These are phyloP conservation scores for Origma solitaria DNA, from an alignment of 2,113 vertebrate species.

Conservation along the genomic window DNA sequence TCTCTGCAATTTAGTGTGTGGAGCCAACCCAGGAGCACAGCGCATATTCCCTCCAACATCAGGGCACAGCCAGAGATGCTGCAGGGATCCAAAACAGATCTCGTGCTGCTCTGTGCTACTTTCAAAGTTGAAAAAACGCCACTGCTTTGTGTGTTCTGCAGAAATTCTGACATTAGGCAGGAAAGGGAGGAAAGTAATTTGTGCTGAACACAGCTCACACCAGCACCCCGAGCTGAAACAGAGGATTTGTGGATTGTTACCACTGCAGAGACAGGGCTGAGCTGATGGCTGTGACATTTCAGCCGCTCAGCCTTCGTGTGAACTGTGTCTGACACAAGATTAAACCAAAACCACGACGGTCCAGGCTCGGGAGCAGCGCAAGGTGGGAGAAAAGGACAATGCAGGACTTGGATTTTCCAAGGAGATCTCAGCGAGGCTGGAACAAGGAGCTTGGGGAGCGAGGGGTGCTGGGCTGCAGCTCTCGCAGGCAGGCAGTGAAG, in stretches of 20 bases:
- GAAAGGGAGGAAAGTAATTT: not conserved
- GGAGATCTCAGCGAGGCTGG: not conserved
- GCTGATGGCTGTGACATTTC: not conserved
- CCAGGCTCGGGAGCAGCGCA: not conserved
- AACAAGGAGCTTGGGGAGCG: not conserved
- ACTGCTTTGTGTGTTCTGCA: not conserved
- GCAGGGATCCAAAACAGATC: not conserved
- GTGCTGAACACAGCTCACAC: not conserved
- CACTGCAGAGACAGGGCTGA: not conserved
- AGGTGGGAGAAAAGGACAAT: not conserved
- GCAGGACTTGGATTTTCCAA: not conserved
- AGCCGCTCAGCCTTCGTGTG: not conserved
- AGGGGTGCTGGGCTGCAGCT: not conserved
- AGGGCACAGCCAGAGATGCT: not conserved
- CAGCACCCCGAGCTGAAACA: fast-evolving
- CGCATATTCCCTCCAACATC: not conserved
- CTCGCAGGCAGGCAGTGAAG: not conserved
- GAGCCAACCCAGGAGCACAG: not conserved
- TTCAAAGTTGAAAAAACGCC: not conserved
- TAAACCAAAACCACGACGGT: not conserved
- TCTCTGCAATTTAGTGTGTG: fast-evolving
- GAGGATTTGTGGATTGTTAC: not conserved
- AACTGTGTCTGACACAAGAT: not conserved
- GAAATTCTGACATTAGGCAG: not conserved
- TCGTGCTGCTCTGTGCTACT: not conserved